phyloP scores from a whole-genome alignment of 2,888 invertebrate species.

The Sesia apiformis region DNA sequence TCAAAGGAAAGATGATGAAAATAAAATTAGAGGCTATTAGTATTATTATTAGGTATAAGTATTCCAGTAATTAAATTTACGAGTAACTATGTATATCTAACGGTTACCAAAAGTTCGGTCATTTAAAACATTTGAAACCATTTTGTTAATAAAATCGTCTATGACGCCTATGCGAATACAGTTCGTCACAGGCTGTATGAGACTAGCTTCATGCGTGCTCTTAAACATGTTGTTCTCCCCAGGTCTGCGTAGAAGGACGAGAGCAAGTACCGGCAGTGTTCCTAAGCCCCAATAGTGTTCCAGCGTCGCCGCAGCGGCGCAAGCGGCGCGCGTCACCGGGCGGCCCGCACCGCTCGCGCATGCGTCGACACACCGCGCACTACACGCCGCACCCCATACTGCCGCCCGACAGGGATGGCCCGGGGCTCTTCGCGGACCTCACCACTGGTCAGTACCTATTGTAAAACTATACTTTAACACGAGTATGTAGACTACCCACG shows the following conservation, averaged over 20 bases:
- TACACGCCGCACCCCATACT: conserved; percentile 97
- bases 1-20: too few relatives aligned
- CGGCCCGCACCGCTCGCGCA: conserved; percentile 68
- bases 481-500: neutral
- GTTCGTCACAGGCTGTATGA: too few relatives aligned
- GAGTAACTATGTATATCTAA: too few relatives aligned
- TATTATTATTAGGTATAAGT: too few relatives aligned
- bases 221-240: neutral
- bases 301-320: conserved; percentile 78
- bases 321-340: conserved; percentile 78
- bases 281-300: conserved; percentile 82
- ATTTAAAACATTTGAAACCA: too few relatives aligned
- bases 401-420: conserved; percentile 91
- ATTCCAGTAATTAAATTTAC: too few relatives aligned
- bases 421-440: conserved; percentile 84
- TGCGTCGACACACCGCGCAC: conserved; percentile 62
- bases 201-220: too few relatives aligned
- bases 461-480: neutral
- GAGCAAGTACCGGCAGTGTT: conserved; percentile 84
- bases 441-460: conserved; percentile 30
- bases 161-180: too few relatives aligned
- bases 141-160: too few relatives aligned
- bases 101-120: too few relatives aligned
- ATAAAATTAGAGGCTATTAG: too few relatives aligned
- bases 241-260: conserved; percentile 75